Percentiles rank a stretch among this genome's conserved stretches.
These are phyloP conservation scores for Fragum sueziense DNA, from an alignment of 2,888 invertebrate species.

Conservation along the genomic window DNA sequence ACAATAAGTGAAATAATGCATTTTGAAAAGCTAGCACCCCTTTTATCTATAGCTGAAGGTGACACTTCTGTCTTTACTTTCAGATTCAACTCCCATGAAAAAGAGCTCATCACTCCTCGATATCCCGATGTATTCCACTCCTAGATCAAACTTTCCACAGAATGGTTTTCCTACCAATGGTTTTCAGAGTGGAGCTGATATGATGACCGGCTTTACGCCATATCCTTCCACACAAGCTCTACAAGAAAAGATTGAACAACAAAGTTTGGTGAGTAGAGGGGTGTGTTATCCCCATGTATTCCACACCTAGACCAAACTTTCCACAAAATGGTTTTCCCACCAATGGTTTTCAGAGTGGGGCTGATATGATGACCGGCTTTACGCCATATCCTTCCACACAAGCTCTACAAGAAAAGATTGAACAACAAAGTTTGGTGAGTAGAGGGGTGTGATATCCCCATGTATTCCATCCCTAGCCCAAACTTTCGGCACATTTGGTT, in stretches of 20 bases:
- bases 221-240: slow-evolving; percentile 53
- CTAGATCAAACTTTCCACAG: background rate
- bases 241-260: slow-evolving; percentile 56
- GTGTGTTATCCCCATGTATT: slow-evolving; percentile 36
- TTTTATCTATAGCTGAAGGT: too few species aligned
- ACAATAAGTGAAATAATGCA: too few species aligned
- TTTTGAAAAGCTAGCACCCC: too few species aligned
- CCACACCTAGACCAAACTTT: background rate
- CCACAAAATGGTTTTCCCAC: background rate
- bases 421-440: slow-evolving; percentile 57
- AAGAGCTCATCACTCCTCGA: slow-evolving; percentile 52
- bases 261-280: slow-evolving; percentile 52
- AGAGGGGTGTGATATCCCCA: slow-evolving; percentile 41
- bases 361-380: slow-evolving; percentile 8
- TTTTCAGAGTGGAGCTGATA: slow-evolving; percentile 1
- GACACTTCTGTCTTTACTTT: too few species aligned
- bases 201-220: slow-evolving; percentile 29
- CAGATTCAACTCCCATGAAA: slow-evolving; percentile 61
- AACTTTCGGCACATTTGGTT: background rate
- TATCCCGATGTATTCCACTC: slow-evolving; percentile 26
- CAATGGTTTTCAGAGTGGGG: background rate
- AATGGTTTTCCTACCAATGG: slow-evolving; percentile 1
- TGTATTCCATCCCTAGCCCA: background rate
- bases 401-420: slow-evolving; percentile 50
- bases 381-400: slow-evolving; percentile 54